phyloP scores from a whole-genome alignment of 2,888 invertebrate species.

The Vannuccia rotundouncinata region DNA sequence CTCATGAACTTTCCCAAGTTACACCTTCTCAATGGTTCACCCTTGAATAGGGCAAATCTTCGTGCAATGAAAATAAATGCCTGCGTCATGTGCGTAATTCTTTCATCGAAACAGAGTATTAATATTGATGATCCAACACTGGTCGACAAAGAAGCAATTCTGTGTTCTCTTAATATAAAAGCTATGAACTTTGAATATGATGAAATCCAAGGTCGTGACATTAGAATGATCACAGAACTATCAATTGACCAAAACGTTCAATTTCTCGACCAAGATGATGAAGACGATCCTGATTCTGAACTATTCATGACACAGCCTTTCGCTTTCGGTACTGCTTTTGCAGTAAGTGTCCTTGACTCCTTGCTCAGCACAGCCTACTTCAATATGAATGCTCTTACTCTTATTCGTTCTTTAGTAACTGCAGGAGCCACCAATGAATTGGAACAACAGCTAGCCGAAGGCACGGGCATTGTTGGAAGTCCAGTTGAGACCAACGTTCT shows the following conservation, averaged over 20 bases:
- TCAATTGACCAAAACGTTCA: conserved; percentile 98
- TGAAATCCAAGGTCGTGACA: conserved; percentile 81
- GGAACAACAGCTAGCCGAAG: conserved; percentile 96
- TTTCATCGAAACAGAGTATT: conserved; percentile 90
- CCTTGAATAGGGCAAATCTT: conserved; percentile 94
- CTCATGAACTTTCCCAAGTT: conserved; percentile 98
- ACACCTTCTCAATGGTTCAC: conserved; percentile 95
- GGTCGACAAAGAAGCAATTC: conserved; percentile 98
- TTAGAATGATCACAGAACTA: conserved; percentile 89
- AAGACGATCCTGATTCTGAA: conserved; percentile 99
- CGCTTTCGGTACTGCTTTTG: conserved; percentile 99
- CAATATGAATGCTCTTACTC: conserved; percentile 98
- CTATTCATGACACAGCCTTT: conserved; percentile 99
- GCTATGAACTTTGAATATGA: conserved; percentile 71
- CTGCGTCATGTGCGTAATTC: conserved; percentile 99
- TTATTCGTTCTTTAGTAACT: conserved; percentile 96
- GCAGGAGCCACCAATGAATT: conserved; percentile 99
- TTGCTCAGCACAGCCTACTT: conserved; percentile 99
- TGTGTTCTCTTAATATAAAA: conserved; percentile 98
- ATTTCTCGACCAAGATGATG: conserved; percentile 65
- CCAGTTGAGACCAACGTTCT: conserved; percentile 93
- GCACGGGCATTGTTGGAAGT: conserved; percentile 93
- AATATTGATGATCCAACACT: conserved; percentile 93
- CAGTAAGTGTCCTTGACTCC: conserved; percentile 97
- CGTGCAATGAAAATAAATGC: conserved; percentile 98